phyloP scores from a whole-genome alignment of 1,140 invertebrate species.

The Bathynomus jamesi region DNA sequence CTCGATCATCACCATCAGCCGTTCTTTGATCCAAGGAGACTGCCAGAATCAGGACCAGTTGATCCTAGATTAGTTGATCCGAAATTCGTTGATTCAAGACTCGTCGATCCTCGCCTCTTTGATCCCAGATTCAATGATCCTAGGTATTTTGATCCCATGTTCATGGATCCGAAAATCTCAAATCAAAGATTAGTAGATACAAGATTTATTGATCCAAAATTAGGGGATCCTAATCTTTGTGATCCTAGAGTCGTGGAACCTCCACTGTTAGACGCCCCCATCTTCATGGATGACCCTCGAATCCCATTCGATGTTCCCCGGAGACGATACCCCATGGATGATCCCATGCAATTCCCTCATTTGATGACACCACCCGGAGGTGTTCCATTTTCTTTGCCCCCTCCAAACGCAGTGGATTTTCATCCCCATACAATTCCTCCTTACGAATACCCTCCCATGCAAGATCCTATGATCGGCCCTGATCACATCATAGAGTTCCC shows the following conservation, averaged over 20 bases:
- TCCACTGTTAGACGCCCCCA: not conserved
- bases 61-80: not conserved
- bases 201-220: not conserved
- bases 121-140: not conserved
- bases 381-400: not conserved
- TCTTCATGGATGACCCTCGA: not conserved
- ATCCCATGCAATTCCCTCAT: not conserved
- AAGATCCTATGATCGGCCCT: not conserved
- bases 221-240: not conserved
- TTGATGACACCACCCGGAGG: not conserved
- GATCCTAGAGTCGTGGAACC: not conserved
- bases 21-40: not conserved
- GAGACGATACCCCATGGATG: not conserved
- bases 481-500: not conserved
- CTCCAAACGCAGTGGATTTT: not conserved
- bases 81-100: not conserved
- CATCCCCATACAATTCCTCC: not conserved
- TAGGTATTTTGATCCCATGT: not conserved
- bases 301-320: not conserved
- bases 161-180: not conserved
- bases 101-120: not conserved
- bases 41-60: not conserved
- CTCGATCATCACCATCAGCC: not conserved
- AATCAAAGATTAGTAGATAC: not conserved
- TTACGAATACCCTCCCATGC: not conserved